Evolutionary conservation across 1,140 invertebrate genomes (phyloP), one percentile per base, ranked within the genome.

Genomic region (Drosophila persimilis): DNA sequence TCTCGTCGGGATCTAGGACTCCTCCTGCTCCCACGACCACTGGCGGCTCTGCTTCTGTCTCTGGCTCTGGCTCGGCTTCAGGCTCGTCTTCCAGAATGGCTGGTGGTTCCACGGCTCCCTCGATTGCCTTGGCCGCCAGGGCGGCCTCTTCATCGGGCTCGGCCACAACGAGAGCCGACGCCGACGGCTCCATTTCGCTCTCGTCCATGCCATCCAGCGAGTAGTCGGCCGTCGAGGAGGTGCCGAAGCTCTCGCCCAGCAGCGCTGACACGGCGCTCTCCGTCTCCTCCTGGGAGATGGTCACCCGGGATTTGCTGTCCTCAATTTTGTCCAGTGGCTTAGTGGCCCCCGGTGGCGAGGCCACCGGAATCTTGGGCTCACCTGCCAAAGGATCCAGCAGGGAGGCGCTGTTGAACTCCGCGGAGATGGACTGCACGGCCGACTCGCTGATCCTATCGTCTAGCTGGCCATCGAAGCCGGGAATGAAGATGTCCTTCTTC

Each of bases 241-340:
- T 91, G 6, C 95, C 95, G 89, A 97, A 97, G 59, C 96, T 96
- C 91, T 97, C 96, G 39, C 95, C 96, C 22, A 97, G 90, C 5
- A 98, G 91, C 6, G 96, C 97, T 2, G 97, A 97, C 0, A 98
- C 97, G 0, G 97, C 97, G 91, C 97, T 97, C 86, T 97, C 96
- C 0, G 97, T 98, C 92, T 98, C 97, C 92, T 97, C 97, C 92
- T 97, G 96, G 1, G 96, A 97, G 74, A 97, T 97, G 0, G 96
- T 94, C 1, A 96, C 95, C 45, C 96, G 93, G 0, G 95, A 95
- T 80, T 97, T 97, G 46, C 59, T 85, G 67, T 97, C 95, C 66
- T 95, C 95, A 1, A 92, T 78, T 77, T 94, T 94, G 41, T 94
- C 93, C 45, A 92, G 89, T 1, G 80, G n/a, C 84, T 93, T 93